Conservation (phyloP, 2,888 invertebrate genomes). For the Drosophila pegasa region DNA sequence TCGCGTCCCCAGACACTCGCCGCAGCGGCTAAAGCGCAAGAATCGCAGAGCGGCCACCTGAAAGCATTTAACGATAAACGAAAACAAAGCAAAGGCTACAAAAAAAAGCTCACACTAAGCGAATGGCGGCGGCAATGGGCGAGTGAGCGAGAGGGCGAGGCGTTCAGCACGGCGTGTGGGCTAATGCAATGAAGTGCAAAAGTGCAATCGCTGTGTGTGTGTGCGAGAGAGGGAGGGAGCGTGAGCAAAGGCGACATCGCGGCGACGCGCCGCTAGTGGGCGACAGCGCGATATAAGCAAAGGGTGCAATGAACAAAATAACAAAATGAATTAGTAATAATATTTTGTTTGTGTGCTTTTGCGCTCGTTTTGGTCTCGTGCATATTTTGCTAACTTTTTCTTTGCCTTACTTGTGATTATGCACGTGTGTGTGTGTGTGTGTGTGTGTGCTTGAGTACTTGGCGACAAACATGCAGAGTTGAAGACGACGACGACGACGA, state of each 20-base stretch:
- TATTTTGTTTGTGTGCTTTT: slow-evolving; percentile 57
- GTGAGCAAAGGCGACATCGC: slow-evolving; percentile 6
- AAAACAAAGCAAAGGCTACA: slow-evolving; percentile 18
- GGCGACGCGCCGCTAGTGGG: slow-evolving; percentile 12
- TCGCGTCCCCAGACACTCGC: slow-evolving; percentile 14
- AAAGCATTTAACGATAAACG: slow-evolving; percentile 62
- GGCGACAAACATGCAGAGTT: slow-evolving; percentile 44
- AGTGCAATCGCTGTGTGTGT: slow-evolving; percentile 22
- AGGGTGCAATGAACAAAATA: slow-evolving; percentile 61
- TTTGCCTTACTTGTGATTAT: slow-evolving; percentile 49
- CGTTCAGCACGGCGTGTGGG: slow-evolving; percentile 3
- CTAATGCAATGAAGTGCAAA: slow-evolving; percentile 33
- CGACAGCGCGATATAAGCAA: slow-evolving; percentile 22
- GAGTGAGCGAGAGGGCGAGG: slow-evolving; percentile 1
- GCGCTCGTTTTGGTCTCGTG: slow-evolving; percentile 38
- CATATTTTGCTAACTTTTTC: slow-evolving; percentile 46
- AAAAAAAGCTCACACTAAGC: slow-evolving; percentile 17
- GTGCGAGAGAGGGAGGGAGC: neutral
- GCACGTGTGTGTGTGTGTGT: slow-evolving; percentile 28
- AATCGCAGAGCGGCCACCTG: slow-evolving; percentile 49
- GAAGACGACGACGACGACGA: slow-evolving; percentile 9
- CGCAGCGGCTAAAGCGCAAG: slow-evolving; percentile 9
- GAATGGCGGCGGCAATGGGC: slow-evolving; percentile 7
- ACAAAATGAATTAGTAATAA: slow-evolving; percentile 73
- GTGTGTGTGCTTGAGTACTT: slow-evolving; percentile 28